Percentiles rank a stretch among this genome's conserved stretches.
Evolutionary conservation across 2,113 vertebrate species (phyloP).

Genomic region (Irena cyanogastra): DNA sequence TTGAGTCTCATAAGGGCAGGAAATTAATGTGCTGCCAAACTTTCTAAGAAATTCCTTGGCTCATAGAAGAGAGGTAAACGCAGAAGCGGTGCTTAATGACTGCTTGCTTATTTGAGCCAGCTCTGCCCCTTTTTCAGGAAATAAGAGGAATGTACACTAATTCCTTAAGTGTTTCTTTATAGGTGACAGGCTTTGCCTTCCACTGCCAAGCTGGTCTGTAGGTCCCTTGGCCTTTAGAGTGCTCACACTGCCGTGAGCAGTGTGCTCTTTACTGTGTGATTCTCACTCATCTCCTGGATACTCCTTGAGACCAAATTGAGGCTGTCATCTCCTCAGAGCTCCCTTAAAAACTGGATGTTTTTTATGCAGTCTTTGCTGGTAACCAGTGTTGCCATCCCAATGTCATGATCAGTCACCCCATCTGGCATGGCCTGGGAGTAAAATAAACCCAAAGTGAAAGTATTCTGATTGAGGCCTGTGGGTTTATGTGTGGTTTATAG

Average conservation of each 20-base stretch:
- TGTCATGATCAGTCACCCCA: neutral
- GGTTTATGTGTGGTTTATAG: neutral
- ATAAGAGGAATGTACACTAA: neutral
- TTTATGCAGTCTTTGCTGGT: neutral
- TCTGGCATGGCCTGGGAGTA: neutral
- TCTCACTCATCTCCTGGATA: neutral
- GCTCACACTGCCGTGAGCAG: neutral
- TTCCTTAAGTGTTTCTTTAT: neutral
- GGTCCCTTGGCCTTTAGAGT: neutral
- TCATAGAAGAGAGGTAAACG: neutral
- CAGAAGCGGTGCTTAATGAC: neutral
- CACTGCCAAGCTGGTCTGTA: neutral
- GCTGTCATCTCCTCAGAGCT: neutral
- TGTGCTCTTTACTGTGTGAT: neutral
- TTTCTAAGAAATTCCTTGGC: neutral
- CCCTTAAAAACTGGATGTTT: neutral
- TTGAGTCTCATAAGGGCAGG: neutral
- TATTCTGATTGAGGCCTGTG: neutral
- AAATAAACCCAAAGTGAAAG: neutral
- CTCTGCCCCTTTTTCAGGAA: neutral
- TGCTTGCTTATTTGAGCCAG: neutral
- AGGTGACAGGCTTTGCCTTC: neutral
- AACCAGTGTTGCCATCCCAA: neutral
- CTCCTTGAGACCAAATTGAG: neutral
- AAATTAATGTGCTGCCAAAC: neutral